phyloP scores from a whole-genome alignment of 2,113 vertebrate species.

The Erythrocebus patas region DNA sequence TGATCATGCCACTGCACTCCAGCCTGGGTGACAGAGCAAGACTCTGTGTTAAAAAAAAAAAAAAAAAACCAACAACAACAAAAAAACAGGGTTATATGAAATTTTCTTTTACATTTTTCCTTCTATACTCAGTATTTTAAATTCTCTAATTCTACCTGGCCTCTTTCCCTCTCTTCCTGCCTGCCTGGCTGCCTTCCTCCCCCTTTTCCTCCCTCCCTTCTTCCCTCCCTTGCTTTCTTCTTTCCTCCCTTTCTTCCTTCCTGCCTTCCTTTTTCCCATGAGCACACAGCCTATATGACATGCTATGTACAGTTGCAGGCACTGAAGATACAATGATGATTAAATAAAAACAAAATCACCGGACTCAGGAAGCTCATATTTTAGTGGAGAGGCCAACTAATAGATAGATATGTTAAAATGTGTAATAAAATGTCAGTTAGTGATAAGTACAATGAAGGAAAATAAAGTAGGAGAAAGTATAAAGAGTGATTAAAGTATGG shows the following conservation, averaged over 20 bases:
- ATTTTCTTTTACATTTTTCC: background rate
- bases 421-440: background rate
- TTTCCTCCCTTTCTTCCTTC: rapidly evolving
- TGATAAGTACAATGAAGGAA: background rate
- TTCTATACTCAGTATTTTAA: background rate
- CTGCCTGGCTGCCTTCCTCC: no score
- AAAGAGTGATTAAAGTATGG: background rate
- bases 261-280: background rate
- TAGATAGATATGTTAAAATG: background rate
- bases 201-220: background rate
- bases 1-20: no score
- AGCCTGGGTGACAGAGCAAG: no score
- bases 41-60: no score
- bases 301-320: background rate
- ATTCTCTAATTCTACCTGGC: background rate
- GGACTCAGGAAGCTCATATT: background rate
- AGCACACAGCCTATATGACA: background rate
- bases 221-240: background rate
- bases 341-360: background rate
- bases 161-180: no score
- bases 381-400: background rate
- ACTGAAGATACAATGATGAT: background rate
- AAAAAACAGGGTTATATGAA: background rate
- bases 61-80: background rate
- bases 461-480: background rate